These are phyloP conservation scores for Brenthis daphne DNA, from an alignment of 2,888 invertebrate species.

Conservation along the genomic window DNA sequence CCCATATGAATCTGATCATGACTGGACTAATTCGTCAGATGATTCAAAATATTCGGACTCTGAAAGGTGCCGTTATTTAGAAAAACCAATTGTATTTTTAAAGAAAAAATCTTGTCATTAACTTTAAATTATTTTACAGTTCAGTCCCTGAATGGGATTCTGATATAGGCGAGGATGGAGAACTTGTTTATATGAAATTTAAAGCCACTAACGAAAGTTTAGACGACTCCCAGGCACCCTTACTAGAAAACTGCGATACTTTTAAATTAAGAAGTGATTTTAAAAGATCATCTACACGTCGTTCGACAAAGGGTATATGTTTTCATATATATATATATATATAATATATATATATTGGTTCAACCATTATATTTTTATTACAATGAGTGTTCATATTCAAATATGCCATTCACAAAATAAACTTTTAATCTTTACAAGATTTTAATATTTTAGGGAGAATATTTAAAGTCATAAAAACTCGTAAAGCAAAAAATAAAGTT, in stretches of 20 bases:
- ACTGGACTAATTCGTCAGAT: slow-evolving; percentile 73
- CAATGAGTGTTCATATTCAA: too few species aligned
- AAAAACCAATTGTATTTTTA: neutral
- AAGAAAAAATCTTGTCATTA: neutral
- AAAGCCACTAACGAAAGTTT: slow-evolving; percentile 49
- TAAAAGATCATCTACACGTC: slow-evolving; percentile 70
- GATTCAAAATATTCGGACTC: slow-evolving; percentile 83
- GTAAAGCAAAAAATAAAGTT: slow-evolving; percentile 55
- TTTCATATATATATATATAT: slow-evolving; percentile 1
- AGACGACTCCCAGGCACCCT: slow-evolving; percentile 52
- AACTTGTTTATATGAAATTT: slow-evolving; percentile 85
- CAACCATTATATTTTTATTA: too few species aligned
- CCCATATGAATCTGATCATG: slow-evolving; percentile 72
- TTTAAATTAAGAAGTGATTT: slow-evolving; percentile 74
- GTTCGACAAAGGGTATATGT: slow-evolving; percentile 66
- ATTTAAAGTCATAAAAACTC: slow-evolving; percentile 67
- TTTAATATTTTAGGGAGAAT: slow-evolving; percentile 59
- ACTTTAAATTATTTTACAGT: slow-evolving; percentile 57
- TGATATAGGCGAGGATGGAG: slow-evolving; percentile 84
- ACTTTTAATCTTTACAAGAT: slow-evolving; percentile 4
- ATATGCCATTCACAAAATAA: neutral
- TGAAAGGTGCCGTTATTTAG: slow-evolving; percentile 72
- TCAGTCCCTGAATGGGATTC: slow-evolving; percentile 87
- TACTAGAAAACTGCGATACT: slow-evolving; percentile 70
- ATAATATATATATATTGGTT: neutral